Evolutionary conservation across 2,113 vertebrate species (phyloP), one percentile per base, ranked within the genome.

Genomic region (Ochotona princeps): DNA sequence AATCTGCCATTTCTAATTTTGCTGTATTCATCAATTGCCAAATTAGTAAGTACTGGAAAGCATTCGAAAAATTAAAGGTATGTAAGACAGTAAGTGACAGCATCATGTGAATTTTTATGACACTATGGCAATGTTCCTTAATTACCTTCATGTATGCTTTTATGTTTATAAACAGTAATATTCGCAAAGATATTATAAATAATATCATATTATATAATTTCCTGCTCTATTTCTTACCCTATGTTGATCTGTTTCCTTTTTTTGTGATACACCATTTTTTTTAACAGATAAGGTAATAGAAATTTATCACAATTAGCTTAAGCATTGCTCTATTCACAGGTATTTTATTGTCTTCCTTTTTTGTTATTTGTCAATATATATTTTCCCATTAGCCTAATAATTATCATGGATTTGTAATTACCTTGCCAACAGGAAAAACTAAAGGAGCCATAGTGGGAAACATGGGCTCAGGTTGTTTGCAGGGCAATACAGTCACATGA

Each of bases 1-100:
- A 75, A 32, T 38, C 28, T 65, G 72, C 6, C 1, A 1, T 82
- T 7, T 79, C 8, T 5, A 54, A n/a, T 47, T 66, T 66, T 49
- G 73, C 8, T 49, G 1, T 30, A 44, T 74, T 95, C 8, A n/a
- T 82, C 13, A 70, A 5, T 63, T 86, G 21, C 8, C 5, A 25
- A 8, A 20, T n/a, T 91, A 72, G 47, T 26, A 87, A 83, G 78
- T 87, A 83, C 1, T 78, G 47, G 69, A 73, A 86, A 94, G 6
- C 32, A 49, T 60, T 12, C 25, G 65, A 60, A 54, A 1, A 84
- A 51, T 75, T 90, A 20, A 92, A 54, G 69, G 51, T 25, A 88
- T 54, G 13, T 76, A 88, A 94, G 66, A 25, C 21, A 82, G 89
- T 91, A 87, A 30, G 1, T 67, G 35, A 60, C 85, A 32, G 1